Evolutionary conservation across 1,140 invertebrate species (phyloP).

Genomic region (Bradynema listronoti): DNA sequence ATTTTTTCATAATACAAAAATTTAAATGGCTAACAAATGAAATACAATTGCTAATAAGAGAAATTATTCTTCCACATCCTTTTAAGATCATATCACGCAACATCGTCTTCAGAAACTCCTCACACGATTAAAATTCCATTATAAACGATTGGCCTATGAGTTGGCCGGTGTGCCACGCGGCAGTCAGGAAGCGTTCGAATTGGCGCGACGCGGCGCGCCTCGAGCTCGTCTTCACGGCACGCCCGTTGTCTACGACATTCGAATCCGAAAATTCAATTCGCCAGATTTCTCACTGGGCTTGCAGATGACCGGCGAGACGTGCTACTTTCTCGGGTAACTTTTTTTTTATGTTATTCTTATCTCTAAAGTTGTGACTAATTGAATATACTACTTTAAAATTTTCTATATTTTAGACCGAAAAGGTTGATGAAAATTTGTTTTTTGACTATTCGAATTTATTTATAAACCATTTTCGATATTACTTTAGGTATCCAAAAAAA

Average conservation of each 20-base stretch:
- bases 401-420: no score
- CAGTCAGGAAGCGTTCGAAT: constrained; percentile 78
- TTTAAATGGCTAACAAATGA: no score
- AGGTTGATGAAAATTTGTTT: no score
- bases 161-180: constrained; percentile 71
- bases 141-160: constrained; percentile 61
- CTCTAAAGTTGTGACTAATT: no score
- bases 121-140: constrained; percentile 37
- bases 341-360: constrained; percentile 1
- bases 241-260: constrained; percentile 78
- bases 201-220: constrained; percentile 72
- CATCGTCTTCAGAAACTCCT: constrained; percentile 31
- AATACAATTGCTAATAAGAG: no score
- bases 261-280: constrained; percentile 71
- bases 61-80: no score
- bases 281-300: constrained; percentile 79
- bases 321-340: constrained; percentile 40
- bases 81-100: constrained; percentile 41
- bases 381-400: no score
- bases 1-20: constrained; percentile 8
- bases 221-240: constrained; percentile 67
- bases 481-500: no score
- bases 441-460: no score
- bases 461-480: no score
- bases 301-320: constrained; percentile 40